These are phyloP conservation scores for pig (Sus scrofa) DNA, from an alignment of 2,113 vertebrate species.

Conservation along the genomic window DNA sequence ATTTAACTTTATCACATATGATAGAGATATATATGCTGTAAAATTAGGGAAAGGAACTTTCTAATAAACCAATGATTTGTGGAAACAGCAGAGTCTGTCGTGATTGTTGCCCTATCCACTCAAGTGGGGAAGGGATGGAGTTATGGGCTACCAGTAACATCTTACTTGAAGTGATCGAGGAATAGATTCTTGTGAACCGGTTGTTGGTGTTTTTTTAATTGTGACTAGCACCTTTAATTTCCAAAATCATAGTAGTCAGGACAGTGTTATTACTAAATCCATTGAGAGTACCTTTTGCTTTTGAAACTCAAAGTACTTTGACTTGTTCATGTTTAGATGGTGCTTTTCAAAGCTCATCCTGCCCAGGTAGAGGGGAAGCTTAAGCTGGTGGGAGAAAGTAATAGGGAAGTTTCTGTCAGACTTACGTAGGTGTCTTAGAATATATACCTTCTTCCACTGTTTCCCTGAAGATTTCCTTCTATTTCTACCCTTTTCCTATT, in stretches of 20 bases:
- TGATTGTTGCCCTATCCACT: slow-evolving; percentile 65
- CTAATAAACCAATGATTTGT: slow-evolving; percentile 90
- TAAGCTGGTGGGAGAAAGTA: background rate
- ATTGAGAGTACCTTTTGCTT: background rate
- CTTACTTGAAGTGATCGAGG: background rate
- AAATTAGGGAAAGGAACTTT: slow-evolving; percentile 87
- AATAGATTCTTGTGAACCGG: background rate
- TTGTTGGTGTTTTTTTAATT: background rate
- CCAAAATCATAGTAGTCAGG: background rate
- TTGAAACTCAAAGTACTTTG: background rate
- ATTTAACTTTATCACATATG: slow-evolving; percentile 90
- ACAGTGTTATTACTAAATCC: background rate
- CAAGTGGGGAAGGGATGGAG: background rate
- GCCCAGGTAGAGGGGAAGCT: background rate
- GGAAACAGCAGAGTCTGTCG: slow-evolving; percentile 78
- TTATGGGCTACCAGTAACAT: background rate
- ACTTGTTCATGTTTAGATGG: background rate
- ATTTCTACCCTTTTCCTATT: background rate
- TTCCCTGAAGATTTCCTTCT: background rate
- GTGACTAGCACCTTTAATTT: background rate
- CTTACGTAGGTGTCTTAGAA: background rate
- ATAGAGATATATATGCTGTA: slow-evolving; percentile 88
- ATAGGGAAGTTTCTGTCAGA: background rate
- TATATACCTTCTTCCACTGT: background rate
- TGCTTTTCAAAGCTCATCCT: background rate